These are phyloP conservation scores for Tringa solitaria DNA, from an alignment of 2,113 vertebrate genomes.

Conservation along the genomic window DNA sequence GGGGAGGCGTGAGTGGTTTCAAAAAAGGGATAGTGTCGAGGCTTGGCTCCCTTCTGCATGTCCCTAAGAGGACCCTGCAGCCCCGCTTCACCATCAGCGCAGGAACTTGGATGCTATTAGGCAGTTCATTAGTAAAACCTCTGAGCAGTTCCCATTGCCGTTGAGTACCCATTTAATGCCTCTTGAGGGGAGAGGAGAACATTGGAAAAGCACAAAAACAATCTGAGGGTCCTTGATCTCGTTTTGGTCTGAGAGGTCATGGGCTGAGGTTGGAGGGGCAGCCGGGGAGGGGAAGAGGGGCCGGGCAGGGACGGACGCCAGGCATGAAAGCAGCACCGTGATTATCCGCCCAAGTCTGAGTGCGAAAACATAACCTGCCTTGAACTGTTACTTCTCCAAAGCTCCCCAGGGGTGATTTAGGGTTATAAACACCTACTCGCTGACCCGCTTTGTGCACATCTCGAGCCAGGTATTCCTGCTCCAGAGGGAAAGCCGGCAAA, in stretches of 20 bases:
- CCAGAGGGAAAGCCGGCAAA: background rate
- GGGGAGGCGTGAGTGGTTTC: background rate
- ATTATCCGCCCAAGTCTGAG: background rate
- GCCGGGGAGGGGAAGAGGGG: background rate
- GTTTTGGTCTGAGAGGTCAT: background rate
- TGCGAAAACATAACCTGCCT: background rate
- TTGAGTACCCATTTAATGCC: conserved; percentile 60
- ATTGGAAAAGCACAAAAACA: conserved; percentile 43
- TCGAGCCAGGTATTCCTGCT: background rate
- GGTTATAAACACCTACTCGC: conserved; percentile 9
- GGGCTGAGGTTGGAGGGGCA: background rate
- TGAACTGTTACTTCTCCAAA: background rate
- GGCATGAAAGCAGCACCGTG: background rate
- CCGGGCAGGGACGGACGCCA: background rate
- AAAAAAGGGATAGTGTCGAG: background rate
- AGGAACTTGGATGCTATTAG: conserved; percentile 51
- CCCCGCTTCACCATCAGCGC: background rate
- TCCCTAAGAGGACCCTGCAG: background rate
- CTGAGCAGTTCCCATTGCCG: background rate
- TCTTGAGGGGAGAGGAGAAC: conserved; percentile 44
- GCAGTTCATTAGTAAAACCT: conserved; percentile 56
- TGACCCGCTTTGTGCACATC: background rate
- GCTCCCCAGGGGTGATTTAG: background rate
- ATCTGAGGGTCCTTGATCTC: conserved; percentile 40
- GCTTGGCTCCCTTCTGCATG: background rate